A percentile compares a stretch with the other conserved stretches of the same genome.
Conservation (phyloP, 2,888 invertebrate genomes). For the Zaprionus bogoriensis region DNA sequence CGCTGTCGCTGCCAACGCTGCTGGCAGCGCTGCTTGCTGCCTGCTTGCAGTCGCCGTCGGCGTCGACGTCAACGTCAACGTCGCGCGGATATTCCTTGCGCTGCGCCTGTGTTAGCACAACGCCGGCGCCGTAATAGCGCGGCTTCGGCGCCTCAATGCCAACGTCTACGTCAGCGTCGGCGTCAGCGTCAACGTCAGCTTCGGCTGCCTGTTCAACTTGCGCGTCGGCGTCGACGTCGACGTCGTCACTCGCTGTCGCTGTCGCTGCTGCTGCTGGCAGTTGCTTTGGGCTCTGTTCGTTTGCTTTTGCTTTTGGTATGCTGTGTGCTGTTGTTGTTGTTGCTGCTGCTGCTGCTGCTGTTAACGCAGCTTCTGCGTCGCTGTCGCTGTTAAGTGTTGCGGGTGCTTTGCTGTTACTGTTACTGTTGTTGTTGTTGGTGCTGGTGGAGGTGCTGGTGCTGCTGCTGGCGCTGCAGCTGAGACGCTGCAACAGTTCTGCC, state of each 20-base stretch:
- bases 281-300: slow-evolving; percentile 42
- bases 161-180: slow-evolving; percentile 61
- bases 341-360: slow-evolving; percentile 29
- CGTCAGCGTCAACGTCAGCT: slow-evolving; percentile 29
- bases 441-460: slow-evolving; percentile 29
- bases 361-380: slow-evolving; percentile 38
- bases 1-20: slow-evolving; percentile 13
- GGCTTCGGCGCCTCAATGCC: slow-evolving; percentile 82
- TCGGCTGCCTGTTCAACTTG: neutral
- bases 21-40: slow-evolving; percentile 5
- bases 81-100: slow-evolving; percentile 88
- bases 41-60: slow-evolving; percentile 1
- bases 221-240: slow-evolving; percentile 6
- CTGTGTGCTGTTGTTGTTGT: slow-evolving; percentile 44
- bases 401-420: slow-evolving; percentile 38
- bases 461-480: slow-evolving; percentile 40
- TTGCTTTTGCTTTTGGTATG: slow-evolving; percentile 66
- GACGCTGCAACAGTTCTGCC: slow-evolving; percentile 64
- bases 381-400: slow-evolving; percentile 73
- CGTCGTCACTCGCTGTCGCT: slow-evolving; percentile 27
- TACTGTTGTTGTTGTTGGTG: slow-evolving; percentile 30
- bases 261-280: slow-evolving; percentile 32
- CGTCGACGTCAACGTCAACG: slow-evolving; percentile 36
- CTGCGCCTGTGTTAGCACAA: slow-evolving; percentile 91
- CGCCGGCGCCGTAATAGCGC: slow-evolving; percentile 90